A percentile compares a stretch with the other conserved stretches of the same genome.
Conservation (phyloP, 2,113 vertebrate species). For the Boulengeromyrus knoepffleri region DNA sequence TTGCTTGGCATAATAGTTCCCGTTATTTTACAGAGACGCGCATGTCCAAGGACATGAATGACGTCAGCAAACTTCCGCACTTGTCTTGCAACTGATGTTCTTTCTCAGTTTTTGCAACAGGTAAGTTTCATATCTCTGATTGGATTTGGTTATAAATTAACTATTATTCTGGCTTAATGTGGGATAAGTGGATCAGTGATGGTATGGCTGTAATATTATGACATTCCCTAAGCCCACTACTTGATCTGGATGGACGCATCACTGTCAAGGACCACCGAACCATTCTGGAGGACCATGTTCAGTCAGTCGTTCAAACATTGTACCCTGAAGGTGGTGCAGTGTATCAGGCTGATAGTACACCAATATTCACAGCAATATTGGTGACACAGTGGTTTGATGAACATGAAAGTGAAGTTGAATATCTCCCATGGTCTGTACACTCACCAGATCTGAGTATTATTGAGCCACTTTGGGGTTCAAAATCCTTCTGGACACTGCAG, state of each 20-base stretch:
- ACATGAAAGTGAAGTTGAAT: neutral
- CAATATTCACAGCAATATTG: neutral
- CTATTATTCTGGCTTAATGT: neutral
- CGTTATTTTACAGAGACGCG: neutral
- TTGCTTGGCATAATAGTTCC: neutral
- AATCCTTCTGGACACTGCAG: neutral
- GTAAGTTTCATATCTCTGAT: neutral
- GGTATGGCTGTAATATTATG: neutral
- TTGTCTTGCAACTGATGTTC: neutral
- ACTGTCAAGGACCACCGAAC: neutral
- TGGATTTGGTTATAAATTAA: neutral
- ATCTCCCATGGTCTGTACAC: neutral
- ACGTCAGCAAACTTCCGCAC: neutral
- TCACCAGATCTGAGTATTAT: neutral
- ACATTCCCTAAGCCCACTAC: neutral
- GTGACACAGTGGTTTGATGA: neutral
- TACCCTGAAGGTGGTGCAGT: neutral
- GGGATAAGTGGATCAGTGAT: neutral
- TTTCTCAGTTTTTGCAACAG: neutral
- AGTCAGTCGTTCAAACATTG: neutral
- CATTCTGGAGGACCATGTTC: neutral
- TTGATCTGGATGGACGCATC: neutral
- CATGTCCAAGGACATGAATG: neutral
- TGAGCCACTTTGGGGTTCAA: neutral
- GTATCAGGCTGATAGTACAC: neutral